phyloP scores from a whole-genome alignment of 53 echinoderm and acorn worm species.

The Henricia sp. region DNA sequence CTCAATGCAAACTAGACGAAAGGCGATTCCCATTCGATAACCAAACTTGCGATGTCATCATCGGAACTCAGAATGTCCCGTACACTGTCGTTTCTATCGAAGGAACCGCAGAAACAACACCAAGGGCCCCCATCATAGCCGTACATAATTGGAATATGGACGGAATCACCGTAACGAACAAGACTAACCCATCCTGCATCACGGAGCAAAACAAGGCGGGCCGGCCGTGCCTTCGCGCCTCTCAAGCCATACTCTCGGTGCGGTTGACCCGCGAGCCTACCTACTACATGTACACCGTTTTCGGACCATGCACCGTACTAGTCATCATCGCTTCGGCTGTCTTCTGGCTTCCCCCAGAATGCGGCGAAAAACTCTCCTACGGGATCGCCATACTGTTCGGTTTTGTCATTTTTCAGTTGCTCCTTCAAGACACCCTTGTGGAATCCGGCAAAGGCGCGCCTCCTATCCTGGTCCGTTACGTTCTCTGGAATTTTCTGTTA shows the following conservation, averaged over 20 bases:
- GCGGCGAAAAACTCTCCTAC: slow-evolving; percentile 61
- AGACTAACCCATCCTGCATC: background rate
- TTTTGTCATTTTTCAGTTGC: slow-evolving; percentile 47
- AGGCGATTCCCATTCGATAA: slow-evolving; percentile 17
- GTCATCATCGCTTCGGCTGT: slow-evolving; percentile 28
- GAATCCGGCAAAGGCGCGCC: slow-evolving; percentile 9
- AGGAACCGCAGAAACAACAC: background rate
- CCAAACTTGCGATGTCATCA: background rate
- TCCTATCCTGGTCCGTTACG: slow-evolving; percentile 10
- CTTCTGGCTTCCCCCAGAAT: slow-evolving; percentile 55
- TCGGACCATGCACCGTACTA: slow-evolving; percentile 32
- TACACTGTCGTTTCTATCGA: background rate
- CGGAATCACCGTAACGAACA: background rate
- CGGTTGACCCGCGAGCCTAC: slow-evolving; percentile 7
- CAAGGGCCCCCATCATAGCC: background rate
- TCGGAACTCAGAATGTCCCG: slow-evolving; percentile 10
- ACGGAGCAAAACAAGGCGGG: background rate
- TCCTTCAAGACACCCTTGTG: slow-evolving; percentile 27
- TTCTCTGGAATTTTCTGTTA: slow-evolving; percentile 13
- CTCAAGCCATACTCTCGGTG: background rate
- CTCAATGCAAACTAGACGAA: slow-evolving; percentile 5
- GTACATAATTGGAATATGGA: background rate
- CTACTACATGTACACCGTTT: slow-evolving; percentile 32
- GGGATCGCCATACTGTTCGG: slow-evolving; percentile 53
- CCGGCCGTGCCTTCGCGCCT: background rate